Evolutionary conservation across 2,113 vertebrate species (phyloP), one percentile per base, ranked within the genome.

Genomic region (Clarias magur): DNA sequence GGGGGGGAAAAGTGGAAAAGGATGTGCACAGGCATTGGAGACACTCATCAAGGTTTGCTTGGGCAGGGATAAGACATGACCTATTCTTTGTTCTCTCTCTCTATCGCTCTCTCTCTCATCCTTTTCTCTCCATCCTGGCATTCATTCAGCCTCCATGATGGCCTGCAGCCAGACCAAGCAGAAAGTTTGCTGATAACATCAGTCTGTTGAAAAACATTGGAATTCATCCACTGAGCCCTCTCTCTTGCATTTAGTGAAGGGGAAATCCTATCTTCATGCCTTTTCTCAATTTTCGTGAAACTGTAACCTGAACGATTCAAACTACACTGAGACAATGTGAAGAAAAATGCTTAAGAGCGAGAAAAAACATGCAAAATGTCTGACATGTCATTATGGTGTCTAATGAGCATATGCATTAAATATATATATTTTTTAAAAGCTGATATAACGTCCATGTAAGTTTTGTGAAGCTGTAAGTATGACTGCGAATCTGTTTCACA

Each of bases 111-210:
- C 25, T 84, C 23, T 79, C 60, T 15, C 38, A 6, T 38, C 7
- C 78, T 81, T 80, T 80, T 72, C 13, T 56, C 23, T 27, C 62
- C 21, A 23, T 63, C 11, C 65, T 72, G 63, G 3, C 11, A 79
- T 30, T 30, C 16, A 54, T n/a, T 68, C 9, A 42, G n/a, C 30
- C 34, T 79, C 11, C 63, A 79, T 34, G 78, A 59, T 59, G 27
- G 56, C 56, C 56, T 80, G n/a, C 17, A 8, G 62, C 73, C 80
- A 86, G 67, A 12, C 80, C 15, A 75, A 87, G 81, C 81, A 89
- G 65, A 83, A 86, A 42, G 53, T 72, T 59, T 72, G 12, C 16
- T 79, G 82, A 88, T 80, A 79, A 80, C 23, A 88, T 88, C 86
- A 68, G 63, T 70, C 27, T 80, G 42, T 80, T 38, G n/a, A 86